Conservation (phyloP, 2,888 invertebrate genomes). For the Drosophila testacea region DNA sequence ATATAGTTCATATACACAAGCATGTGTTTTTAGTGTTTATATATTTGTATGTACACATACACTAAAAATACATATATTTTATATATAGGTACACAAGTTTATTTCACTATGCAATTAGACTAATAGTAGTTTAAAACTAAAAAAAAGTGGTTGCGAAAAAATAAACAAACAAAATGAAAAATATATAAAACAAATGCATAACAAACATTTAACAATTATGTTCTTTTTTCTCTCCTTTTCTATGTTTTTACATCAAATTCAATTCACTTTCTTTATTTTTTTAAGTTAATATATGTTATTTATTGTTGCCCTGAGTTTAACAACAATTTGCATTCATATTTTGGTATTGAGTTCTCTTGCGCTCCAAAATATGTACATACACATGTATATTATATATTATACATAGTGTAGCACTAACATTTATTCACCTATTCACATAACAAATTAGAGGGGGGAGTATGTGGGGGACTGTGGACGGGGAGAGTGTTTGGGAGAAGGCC, state of each 20-base stretch:
- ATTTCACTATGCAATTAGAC: slow-evolving; percentile 66
- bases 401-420: slow-evolving; percentile 35
- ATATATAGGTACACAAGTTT: slow-evolving; percentile 75
- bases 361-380: slow-evolving; percentile 31
- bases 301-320: slow-evolving; percentile 44
- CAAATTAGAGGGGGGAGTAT: slow-evolving; percentile 13
- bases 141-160: slow-evolving; percentile 9
- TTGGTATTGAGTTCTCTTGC: slow-evolving; percentile 43
- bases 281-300: slow-evolving; percentile 10
- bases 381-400: neutral
- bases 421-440: slow-evolving; percentile 49
- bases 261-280: slow-evolving; percentile 6
- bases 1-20: slow-evolving; percentile 31
- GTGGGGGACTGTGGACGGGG: neutral
- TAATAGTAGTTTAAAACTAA: slow-evolving; percentile 50
- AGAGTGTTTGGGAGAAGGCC: neutral
- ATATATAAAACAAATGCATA: slow-evolving; percentile 73
- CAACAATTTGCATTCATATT: slow-evolving; percentile 28
- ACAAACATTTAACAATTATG: slow-evolving; percentile 73
- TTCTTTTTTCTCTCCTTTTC: slow-evolving; percentile 16
- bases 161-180: slow-evolving; percentile 22
- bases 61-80: slow-evolving; percentile 29
- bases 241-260: slow-evolving; percentile 36
- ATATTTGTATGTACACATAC: slow-evolving; percentile 31
- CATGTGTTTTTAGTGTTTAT: slow-evolving; percentile 19